These are phyloP conservation scores for Natator depressus DNA, from an alignment of 2,113 vertebrate genomes.

Conservation along the genomic window DNA sequence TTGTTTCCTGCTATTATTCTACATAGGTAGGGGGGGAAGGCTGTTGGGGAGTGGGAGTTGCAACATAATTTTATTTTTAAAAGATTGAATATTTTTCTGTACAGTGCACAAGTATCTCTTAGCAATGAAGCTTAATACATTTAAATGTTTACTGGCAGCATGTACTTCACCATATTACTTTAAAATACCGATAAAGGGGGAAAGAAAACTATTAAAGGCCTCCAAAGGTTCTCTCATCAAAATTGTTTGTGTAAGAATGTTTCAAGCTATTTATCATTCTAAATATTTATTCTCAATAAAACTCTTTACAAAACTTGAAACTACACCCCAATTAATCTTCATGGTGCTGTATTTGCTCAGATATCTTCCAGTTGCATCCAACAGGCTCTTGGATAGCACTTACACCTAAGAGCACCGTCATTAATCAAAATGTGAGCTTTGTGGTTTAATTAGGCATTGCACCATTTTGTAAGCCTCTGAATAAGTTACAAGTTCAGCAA, in stretches of 20 bases:
- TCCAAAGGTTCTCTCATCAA: background rate
- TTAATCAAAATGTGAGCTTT: fast-evolving
- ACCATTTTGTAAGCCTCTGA: background rate
- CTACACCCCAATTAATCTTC: background rate
- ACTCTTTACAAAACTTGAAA: background rate
- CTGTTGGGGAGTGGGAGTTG: background rate
- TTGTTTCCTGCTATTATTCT: background rate
- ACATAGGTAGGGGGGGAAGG: background rate
- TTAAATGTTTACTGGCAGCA: background rate
- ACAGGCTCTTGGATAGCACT: background rate
- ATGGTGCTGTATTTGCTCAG: background rate
- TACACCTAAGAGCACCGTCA: background rate
- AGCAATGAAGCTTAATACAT: background rate
- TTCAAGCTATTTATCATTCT: background rate
- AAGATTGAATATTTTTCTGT: background rate
- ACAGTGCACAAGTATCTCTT: background rate
- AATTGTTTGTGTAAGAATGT: background rate
- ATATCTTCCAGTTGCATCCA: fast-evolving
- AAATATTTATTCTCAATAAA: background rate
- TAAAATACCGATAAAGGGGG: background rate
- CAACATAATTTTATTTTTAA: background rate
- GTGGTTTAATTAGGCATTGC: background rate
- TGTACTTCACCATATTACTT: background rate
- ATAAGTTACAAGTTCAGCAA: fast-evolving
- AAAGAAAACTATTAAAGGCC: background rate